Percentiles rank a stretch among this genome's conserved stretches.
phyloP scores from a whole-genome alignment of 1,140 invertebrate genomes.

The Araneus ventricosus region DNA sequence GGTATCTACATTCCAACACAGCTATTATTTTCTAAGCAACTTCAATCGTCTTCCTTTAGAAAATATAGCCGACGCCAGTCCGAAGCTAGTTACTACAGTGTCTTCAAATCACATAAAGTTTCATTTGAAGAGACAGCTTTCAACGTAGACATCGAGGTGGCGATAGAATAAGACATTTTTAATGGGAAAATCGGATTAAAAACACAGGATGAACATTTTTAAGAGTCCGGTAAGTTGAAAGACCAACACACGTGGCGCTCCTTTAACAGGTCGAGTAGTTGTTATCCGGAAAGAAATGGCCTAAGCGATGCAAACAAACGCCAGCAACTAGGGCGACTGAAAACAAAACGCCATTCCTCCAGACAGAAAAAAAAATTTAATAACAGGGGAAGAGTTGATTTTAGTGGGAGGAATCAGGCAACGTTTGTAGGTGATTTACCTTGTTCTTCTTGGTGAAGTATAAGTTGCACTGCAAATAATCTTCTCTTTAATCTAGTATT shows the following conservation, averaged over 20 bases:
- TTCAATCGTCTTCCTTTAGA: neutral
- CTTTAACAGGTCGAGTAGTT: conserved; percentile 4
- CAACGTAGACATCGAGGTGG: neutral
- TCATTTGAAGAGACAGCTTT: neutral
- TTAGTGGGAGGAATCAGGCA: neutral
- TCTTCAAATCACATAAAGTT: neutral
- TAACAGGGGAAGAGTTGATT: neutral
- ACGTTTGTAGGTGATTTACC: neutral
- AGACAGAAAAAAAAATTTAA: neutral
- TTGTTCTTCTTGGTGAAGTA: neutral
- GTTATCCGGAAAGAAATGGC: neutral
- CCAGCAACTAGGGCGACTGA: neutral
- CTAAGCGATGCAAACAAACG: conserved; percentile 14
- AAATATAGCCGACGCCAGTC: neutral
- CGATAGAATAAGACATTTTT: conserved; percentile 2
- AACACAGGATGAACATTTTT: neutral
- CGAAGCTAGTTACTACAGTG: neutral
- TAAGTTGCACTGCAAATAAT: too few species aligned
- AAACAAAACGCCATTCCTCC: conserved; percentile 6
- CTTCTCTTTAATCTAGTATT: too few species aligned
- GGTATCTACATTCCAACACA: too few species aligned
- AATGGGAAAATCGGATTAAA: neutral
- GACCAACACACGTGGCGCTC: neutral
- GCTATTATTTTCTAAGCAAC: neutral
- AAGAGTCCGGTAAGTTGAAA: conserved; percentile 28